Evolutionary conservation across 2,797 vertebrate genomes (phyloP).

Genomic region (Oreortyx pictus): DNA sequence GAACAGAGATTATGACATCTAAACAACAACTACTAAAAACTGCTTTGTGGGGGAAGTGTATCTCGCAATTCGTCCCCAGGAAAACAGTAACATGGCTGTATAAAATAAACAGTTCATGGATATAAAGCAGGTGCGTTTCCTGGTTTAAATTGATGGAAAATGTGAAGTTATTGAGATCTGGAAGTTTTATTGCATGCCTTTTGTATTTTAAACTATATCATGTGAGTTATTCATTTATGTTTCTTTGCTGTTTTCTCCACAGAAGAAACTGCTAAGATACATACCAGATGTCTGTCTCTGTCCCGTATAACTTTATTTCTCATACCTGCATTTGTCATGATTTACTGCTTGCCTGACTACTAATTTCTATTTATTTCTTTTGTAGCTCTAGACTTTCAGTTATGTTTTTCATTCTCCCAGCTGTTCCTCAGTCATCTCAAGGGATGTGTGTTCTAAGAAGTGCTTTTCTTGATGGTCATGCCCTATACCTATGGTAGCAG

Average conservation of each 20-base stretch:
- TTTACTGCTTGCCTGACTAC: not conserved
- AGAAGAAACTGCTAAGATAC: not conserved
- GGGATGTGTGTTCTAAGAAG: not conserved
- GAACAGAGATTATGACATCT: not conserved
- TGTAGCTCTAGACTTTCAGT: not conserved
- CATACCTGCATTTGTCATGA: not conserved
- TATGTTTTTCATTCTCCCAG: not conserved
- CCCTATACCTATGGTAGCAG: not conserved
- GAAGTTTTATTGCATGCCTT: not conserved
- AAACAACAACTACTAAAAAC: not conserved
- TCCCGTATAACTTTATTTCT: conserved; percentile 10
- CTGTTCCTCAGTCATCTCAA: not conserved
- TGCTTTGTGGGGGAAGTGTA: not conserved
- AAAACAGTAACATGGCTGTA: not conserved
- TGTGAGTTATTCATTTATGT: conserved; percentile 9
- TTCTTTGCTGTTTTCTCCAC: not conserved
- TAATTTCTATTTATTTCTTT: conserved; percentile 2
- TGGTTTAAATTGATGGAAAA: not conserved
- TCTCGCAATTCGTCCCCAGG: not conserved
- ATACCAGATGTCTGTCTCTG: not conserved
- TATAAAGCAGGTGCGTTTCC: not conserved
- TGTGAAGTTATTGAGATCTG: not conserved
- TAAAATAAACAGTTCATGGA: not conserved
- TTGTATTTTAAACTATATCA: not conserved
- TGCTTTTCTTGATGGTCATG: not conserved